Evolutionary conservation across 1,140 invertebrate genomes (phyloP), one percentile per base, ranked within the genome.

Genomic region (Paraescarpia echinospica): DNA sequence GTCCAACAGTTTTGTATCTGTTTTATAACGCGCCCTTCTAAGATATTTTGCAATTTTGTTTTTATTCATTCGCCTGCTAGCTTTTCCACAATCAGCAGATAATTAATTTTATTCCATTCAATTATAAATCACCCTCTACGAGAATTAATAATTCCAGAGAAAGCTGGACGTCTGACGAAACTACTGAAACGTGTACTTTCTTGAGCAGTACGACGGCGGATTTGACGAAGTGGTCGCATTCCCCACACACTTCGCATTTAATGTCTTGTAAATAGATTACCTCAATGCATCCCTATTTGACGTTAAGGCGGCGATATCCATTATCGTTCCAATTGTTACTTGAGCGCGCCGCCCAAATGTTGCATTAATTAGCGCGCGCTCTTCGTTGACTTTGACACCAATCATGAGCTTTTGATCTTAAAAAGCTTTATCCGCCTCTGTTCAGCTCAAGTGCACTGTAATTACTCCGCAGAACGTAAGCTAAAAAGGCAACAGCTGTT

Each of bases 401-500:
- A 77, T 77, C 59, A 77, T 77, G 59, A 77, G 59, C 59, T 77
- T 77, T 77, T 77, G 59, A 77, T 77, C 59, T 77, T 77, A 77
- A 77, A 77, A 77, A 77, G 59, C 59, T 77, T 77, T 77, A 77
- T 77, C 59, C 59, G 59, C 14, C 18, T 77, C 14, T 4, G 59
- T 31, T 77, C 59, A 31, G 59, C 59, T 77, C 59, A 77, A 77
- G 22, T 77, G 59, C 59, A 18, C 59, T 31, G 59, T 77, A 77
- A 77, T 77, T 77, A 77, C 59, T 77, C 59, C 0, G 59, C 59
- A 77, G 14, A 77, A 77, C 59, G 59, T 77, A 77, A 77, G 59
- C 59, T 77, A 77, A 77, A 77, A 77, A 77, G 48, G 59, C 59
- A 77, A 77, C 59, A 77, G 59, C 59, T 77, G 59, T 77, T 77